A percentile compares a stretch with the other conserved stretches of the same genome.
These are phyloP conservation scores for Guaruba guarouba DNA, from an alignment of 2,113 vertebrate species.

Conservation along the genomic window DNA sequence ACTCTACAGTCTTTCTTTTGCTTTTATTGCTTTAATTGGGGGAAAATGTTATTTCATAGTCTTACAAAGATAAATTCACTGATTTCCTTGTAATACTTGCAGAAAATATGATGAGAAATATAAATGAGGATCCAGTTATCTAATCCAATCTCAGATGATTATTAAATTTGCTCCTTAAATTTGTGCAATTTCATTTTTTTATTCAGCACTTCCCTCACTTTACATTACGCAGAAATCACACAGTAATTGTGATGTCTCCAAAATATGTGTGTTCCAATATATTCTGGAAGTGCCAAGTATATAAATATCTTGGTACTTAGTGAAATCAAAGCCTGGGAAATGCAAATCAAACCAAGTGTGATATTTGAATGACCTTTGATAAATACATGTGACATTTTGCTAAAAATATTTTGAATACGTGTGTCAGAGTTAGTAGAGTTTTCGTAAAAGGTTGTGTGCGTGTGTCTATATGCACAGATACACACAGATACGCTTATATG, in stretches of 20 bases:
- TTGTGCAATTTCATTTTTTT: not conserved
- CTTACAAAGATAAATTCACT: not conserved
- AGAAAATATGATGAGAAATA: not conserved
- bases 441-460: not conserved
- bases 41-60: not conserved
- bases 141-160: not conserved
- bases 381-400: not conserved
- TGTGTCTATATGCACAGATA: not conserved
- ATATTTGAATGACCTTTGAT: constrained; percentile 6
- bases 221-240: not conserved
- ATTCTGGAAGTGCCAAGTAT: not conserved
- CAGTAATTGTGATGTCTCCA: not conserved
- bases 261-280: not conserved
- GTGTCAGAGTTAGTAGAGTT: not conserved
- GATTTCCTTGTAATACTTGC: not conserved
- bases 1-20: not conserved
- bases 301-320: not conserved
- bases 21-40: not conserved
- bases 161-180: not conserved
- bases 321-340: not conserved
- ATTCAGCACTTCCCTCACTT: not conserved
- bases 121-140: not conserved
- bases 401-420: not conserved
- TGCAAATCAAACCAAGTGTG: not conserved
- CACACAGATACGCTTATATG: rapidly evolving